These are phyloP conservation scores for Boulengerochromis microlepis DNA, from an alignment of 2,113 vertebrate species.

Conservation along the genomic window DNA sequence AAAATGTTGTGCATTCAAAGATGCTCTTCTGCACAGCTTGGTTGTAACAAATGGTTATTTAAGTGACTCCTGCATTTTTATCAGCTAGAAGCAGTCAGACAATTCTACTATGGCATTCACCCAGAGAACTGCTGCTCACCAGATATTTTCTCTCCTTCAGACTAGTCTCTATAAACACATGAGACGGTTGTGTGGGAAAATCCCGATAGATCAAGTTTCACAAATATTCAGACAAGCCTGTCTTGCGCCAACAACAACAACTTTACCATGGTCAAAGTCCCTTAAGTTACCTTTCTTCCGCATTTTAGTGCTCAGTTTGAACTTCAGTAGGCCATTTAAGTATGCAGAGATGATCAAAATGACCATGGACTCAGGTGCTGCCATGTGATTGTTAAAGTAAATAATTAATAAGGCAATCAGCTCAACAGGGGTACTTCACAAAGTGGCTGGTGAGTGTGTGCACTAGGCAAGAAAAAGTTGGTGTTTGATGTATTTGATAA, in stretches of 20 bases:
- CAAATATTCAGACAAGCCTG: neutral
- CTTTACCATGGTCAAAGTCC: neutral
- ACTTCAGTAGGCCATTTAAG: neutral
- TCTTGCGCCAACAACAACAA: neutral
- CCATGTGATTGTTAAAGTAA: neutral
- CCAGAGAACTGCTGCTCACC: neutral
- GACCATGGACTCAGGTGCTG: neutral
- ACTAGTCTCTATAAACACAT: neutral
- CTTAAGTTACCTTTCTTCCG: rapidly evolving
- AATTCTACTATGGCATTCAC: neutral
- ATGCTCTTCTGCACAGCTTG: neutral
- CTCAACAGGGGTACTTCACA: neutral
- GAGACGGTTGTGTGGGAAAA: neutral
- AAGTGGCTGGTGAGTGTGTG: neutral
- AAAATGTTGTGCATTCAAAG: neutral
- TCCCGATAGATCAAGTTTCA: neutral
- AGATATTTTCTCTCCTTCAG: neutral
- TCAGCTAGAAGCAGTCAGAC: neutral
- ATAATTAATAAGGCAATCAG: neutral
- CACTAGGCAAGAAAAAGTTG: neutral
- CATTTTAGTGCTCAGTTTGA: neutral
- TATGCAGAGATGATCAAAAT: neutral
- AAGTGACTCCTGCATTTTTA: neutral
- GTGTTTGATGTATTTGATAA: neutral
- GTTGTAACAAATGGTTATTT: neutral